Conservation (phyloP, 2,888 invertebrate genomes). For the Clitarchus hookeri region DNA sequence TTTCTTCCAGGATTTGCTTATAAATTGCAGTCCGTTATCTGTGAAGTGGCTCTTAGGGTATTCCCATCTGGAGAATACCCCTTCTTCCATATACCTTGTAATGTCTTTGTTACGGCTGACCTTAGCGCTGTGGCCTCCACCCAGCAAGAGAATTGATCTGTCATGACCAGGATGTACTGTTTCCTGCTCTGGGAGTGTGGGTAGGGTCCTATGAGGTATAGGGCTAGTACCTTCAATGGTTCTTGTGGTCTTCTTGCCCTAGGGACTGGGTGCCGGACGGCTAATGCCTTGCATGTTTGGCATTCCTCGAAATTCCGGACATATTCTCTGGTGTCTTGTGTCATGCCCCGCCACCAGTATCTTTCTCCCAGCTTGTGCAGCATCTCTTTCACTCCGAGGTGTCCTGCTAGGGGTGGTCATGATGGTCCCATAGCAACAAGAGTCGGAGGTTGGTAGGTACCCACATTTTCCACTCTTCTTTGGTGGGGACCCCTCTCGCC, state of each 20-base stretch:
- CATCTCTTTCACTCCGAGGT: background rate
- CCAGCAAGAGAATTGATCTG: background rate
- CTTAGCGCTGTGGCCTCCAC: background rate
- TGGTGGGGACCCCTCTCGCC: background rate
- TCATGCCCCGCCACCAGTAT: background rate
- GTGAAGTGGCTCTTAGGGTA: too few species aligned
- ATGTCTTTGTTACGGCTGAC: too few species aligned
- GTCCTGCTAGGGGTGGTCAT: background rate
- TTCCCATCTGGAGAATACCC: too few species aligned
- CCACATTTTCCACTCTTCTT: background rate
- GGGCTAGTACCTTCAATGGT: background rate
- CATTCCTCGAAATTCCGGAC: background rate
- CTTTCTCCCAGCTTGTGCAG: background rate
- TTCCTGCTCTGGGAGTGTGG: background rate
- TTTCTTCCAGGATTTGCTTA: too few species aligned
- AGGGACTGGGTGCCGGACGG: background rate
- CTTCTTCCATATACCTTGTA: too few species aligned
- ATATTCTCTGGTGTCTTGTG: background rate
- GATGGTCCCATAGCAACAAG: background rate
- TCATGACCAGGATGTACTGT: background rate
- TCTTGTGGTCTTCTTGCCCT: background rate
- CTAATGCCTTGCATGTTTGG: background rate
- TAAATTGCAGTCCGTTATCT: too few species aligned
- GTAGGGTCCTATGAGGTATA: background rate
- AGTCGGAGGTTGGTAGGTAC: background rate